Percentiles rank a stretch among this genome's conserved stretches.
These are phyloP conservation scores for Carcharodon carcharias DNA, from an alignment of 2,797 vertebrate genomes.

Conservation along the genomic window DNA sequence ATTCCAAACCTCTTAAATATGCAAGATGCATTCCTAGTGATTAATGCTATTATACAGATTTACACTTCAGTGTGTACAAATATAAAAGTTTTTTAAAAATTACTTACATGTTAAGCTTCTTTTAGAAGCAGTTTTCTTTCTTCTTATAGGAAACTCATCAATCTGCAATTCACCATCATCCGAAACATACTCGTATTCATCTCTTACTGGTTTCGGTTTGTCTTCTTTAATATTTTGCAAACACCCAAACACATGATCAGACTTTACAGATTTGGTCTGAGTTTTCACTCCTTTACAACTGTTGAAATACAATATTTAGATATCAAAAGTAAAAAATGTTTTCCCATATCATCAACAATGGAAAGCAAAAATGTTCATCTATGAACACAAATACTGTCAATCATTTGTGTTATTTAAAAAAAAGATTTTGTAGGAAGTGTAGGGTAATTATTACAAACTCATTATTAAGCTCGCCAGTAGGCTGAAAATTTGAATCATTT, in stretches of 20 bases:
- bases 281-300: slow-evolving; percentile 87
- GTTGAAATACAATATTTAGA: slow-evolving; percentile 5
- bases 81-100: background rate
- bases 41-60: background rate
- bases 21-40: background rate
- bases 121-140: slow-evolving; percentile 87
- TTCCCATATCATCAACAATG: background rate
- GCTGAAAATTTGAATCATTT: background rate
- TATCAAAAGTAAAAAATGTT: background rate
- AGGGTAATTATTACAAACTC: background rate
- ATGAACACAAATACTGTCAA: background rate
- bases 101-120: slow-evolving; percentile 90
- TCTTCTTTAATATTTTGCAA: slow-evolving; percentile 96
- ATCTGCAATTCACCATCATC: slow-evolving; percentile 97
- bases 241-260: slow-evolving; percentile 71
- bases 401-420: background rate
- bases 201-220: slow-evolving; percentile 84
- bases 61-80: background rate
- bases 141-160: slow-evolving; percentile 94
- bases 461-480: background rate
- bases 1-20: background rate
- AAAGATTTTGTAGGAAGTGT: background rate
- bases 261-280: slow-evolving; percentile 68
- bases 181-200: slow-evolving; percentile 96
- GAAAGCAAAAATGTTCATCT: background rate